Percentiles rank a stretch among this genome's conserved stretches.
Evolutionary conservation across 2,797 vertebrate genomes (phyloP).

Genomic region (Pantherophis alleghaniensis): DNA sequence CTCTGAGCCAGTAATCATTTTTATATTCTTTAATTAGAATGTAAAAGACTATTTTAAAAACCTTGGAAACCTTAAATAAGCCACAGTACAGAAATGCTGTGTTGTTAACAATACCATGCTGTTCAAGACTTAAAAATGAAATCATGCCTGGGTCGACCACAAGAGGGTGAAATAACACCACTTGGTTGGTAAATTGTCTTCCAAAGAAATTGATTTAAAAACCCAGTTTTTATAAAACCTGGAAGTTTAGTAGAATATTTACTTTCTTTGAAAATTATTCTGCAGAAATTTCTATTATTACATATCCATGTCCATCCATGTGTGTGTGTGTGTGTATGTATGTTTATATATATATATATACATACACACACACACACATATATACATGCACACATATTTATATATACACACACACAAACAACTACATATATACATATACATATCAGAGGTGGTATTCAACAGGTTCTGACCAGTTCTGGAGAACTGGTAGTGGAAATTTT

Average conservation of each 20-base stretch:
- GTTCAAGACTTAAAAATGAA: background rate
- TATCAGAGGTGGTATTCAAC: too few species aligned
- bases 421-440: too few species aligned
- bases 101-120: background rate
- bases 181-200: background rate
- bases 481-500: too few species aligned
- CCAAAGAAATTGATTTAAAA: background rate
- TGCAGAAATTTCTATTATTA: background rate
- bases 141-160: conserved; percentile 25
- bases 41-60: background rate
- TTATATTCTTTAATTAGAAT: background rate
- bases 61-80: background rate
- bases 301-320: too few species aligned
- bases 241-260: background rate
- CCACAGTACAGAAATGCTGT: background rate
- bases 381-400: too few species aligned
- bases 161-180: conserved; percentile 47
- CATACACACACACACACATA: too few species aligned
- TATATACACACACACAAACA: too few species aligned
- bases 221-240: background rate
- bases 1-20: background rate
- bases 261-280: background rate
- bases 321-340: too few species aligned
- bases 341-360: too few species aligned
- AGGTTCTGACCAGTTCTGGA: too few species aligned